Conservation (phyloP, 2,888 invertebrate genomes). For the Leucophenga maculata region DNA sequence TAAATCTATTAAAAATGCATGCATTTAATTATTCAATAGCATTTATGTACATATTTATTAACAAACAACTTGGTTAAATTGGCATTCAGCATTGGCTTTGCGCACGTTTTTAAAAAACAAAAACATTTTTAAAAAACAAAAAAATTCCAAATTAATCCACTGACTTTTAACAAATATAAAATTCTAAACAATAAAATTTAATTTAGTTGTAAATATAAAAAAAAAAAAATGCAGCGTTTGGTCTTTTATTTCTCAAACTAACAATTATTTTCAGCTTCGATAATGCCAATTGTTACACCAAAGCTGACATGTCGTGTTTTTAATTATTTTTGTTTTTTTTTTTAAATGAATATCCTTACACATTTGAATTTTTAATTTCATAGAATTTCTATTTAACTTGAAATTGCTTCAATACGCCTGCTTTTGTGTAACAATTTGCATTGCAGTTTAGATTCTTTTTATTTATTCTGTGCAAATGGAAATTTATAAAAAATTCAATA, state of each 20-base stretch:
- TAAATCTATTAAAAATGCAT: too few species aligned
- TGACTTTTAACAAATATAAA: background rate
- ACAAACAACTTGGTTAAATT: too few species aligned
- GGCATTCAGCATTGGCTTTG: conserved; percentile 5
- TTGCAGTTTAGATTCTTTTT: conserved; percentile 21
- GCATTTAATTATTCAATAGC: background rate
- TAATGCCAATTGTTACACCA: conserved; percentile 69
- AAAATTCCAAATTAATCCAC: background rate
- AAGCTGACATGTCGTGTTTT: conserved; percentile 52
- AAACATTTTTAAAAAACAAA: too few species aligned
- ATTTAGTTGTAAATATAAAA: conserved; percentile 11
- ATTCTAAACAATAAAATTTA: conserved; percentile 3
- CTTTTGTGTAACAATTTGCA: conserved; percentile 61
- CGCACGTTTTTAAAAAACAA: background rate
- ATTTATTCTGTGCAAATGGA: too few species aligned
- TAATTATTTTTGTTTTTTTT: too few species aligned
- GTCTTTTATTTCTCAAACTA: conserved; percentile 6
- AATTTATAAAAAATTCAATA: too few species aligned
- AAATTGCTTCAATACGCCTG: conserved; percentile 38
- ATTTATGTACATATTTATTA: too few species aligned
- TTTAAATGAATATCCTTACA: background rate
- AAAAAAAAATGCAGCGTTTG: conserved; percentile 5
- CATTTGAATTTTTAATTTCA: conserved; percentile 37
- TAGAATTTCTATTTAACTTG: conserved; percentile 27
- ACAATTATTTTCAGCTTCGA: conserved; percentile 42